Base-by-base conservation (phyloP, 2,113 vertebrate species). In the Camelus dromedarius region DNA sequence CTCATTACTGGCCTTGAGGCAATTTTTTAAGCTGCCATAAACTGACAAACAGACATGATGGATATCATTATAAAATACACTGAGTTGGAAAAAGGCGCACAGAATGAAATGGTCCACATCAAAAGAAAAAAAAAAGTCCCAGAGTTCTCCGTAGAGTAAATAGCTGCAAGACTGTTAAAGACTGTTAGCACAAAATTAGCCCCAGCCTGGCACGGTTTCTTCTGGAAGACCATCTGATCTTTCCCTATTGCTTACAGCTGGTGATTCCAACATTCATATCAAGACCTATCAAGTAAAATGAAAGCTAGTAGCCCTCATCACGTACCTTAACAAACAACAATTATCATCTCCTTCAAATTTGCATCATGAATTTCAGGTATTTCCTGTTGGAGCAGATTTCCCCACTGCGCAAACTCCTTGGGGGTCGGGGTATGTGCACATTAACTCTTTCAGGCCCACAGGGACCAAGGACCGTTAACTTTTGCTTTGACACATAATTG, bases 41-140 rank as follows among this genome's bases (percentile, higher is more conserved):
- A 97, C 95, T 98, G 97, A 98, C 97, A 97, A 96, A 97, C 97
- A 97, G 97, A 96, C 89, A 92, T 97, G 97, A 98, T 97, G 95
- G 96, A 98, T 97, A 98, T 98, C 97, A 97, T 97, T 98, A 97
- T 97, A 98, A 98, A 98, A 97, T 97, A 98, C 96, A 97, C 69
- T 97, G 96, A 87, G 93, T 97, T 72, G 97, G 97, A 97, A 98
- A 98, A 98, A 96, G 89, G 93, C 97, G 89, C 96, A 91, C 56
- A 26, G 89, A 96, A 96, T 95, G 96, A 97, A 98, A 98, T 97
- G 96, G 97, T 92, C 97, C 97, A 97, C 95, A 96, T 96, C 97
- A 93, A 95, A 92, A 86, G 76, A 75, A 16, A 87, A 62, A 70
- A 91, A 86, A 90, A 88, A 79, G 69, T 62, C 93, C 89, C 62